A percentile compares a stretch with the other conserved stretches of the same genome.
phyloP scores from a whole-genome alignment of 1,140 invertebrate genomes.

The Drosophila repletoides region DNA sequence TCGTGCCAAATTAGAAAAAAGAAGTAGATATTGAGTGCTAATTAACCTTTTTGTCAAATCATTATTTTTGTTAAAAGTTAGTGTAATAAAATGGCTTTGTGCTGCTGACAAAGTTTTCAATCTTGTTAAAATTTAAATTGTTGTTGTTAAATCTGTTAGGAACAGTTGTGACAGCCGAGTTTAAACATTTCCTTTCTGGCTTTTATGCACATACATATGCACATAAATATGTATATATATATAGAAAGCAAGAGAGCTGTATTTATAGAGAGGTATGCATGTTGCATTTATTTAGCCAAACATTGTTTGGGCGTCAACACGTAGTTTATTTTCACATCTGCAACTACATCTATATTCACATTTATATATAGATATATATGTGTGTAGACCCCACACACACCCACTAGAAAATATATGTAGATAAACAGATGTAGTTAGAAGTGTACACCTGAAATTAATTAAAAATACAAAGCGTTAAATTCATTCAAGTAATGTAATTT shows the following conservation, averaged over 20 bases:
- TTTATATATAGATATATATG: too few relatives aligned
- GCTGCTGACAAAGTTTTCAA: too few relatives aligned
- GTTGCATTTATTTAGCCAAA: slow-evolving; percentile 35
- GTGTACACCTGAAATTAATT: slow-evolving; percentile 79
- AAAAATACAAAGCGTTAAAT: slow-evolving; percentile 69
- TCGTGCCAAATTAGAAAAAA: too few relatives aligned
- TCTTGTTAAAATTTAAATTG: too few relatives aligned
- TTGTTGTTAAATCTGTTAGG: slow-evolving; percentile 21
- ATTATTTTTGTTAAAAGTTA: too few relatives aligned
- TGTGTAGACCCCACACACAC: too few relatives aligned
- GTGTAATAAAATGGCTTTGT: too few relatives aligned
- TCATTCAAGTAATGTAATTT: slow-evolving; percentile 25
- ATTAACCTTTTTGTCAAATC: too few relatives aligned
- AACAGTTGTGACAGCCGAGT: slow-evolving; percentile 52
- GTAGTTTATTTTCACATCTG: slow-evolving; percentile 7
- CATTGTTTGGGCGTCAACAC: slow-evolving; percentile 45
- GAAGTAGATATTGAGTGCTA: too few relatives aligned
- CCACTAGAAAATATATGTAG: not conserved
- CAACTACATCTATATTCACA: slow-evolving; percentile 3
- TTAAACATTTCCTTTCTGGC: slow-evolving; percentile 57
- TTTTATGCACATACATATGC: slow-evolving; percentile 6
- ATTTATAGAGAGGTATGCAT: not conserved
- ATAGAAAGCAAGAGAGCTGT: not conserved
- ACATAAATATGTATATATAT: not conserved
- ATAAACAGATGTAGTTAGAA: slow-evolving; percentile 53